A percentile compares a stretch with the other conserved stretches of the same genome.
These are phyloP conservation scores for Australoheros scitulus DNA, from an alignment of 2,113 vertebrate genomes.

Conservation along the genomic window DNA sequence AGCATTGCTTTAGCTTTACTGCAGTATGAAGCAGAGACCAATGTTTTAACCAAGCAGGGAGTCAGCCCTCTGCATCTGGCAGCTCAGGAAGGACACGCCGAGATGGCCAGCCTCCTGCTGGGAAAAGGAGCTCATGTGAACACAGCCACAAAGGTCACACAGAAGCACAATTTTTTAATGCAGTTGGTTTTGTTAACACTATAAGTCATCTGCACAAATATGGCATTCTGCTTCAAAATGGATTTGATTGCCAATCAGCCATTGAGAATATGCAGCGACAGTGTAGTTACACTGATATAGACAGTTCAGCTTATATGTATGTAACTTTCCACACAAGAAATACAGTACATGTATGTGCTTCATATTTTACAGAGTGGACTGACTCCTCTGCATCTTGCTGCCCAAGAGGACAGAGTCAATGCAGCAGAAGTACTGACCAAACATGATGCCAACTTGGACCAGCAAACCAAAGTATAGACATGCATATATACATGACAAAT, in stretches of 20 bases:
- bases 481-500: not conserved
- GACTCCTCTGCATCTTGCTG: slow-evolving; percentile 91
- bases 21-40: slow-evolving; percentile 90
- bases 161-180: not conserved
- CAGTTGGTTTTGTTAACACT: not conserved
- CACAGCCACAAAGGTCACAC: slow-evolving; percentile 87
- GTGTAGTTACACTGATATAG: too few species aligned
- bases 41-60: slow-evolving; percentile 91
- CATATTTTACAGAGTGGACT: slow-evolving; percentile 85
- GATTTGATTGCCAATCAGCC: not conserved
- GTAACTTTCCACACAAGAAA: not conserved
- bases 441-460: slow-evolving; percentile 88
- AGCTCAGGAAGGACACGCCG: slow-evolving; percentile 91
- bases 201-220: not conserved
- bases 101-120: slow-evolving; percentile 91
- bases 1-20: slow-evolving; percentile 88
- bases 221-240: not conserved
- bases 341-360: not conserved
- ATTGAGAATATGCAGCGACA: too few species aligned
- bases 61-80: slow-evolving; percentile 94
- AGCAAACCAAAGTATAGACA: slow-evolving; percentile 90
- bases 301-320: too few species aligned
- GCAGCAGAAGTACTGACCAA: slow-evolving; percentile 90
- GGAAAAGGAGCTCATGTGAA: slow-evolving; percentile 89
- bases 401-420: slow-evolving; percentile 93